Percentiles rank a stretch among this genome's conserved stretches.
Evolutionary conservation across 2,113 vertebrate genomes (phyloP).

Genomic region (Menura novaehollandiae): DNA sequence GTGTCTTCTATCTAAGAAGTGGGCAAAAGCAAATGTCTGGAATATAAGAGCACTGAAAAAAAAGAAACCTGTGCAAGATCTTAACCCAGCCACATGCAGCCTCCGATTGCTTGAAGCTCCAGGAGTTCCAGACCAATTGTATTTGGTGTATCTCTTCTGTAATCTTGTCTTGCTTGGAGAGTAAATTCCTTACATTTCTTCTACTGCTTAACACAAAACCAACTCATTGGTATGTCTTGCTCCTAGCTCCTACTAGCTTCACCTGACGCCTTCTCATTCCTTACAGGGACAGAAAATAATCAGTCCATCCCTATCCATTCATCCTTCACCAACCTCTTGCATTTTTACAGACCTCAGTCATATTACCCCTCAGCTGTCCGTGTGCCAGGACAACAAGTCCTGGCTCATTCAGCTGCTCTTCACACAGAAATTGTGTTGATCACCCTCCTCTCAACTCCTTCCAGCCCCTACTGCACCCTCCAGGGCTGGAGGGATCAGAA

Average conservation of each 20-base stretch:
- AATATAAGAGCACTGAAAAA: neutral
- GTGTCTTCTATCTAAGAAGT: neutral
- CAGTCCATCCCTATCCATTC: neutral
- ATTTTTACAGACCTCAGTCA: neutral
- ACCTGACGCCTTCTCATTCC: neutral
- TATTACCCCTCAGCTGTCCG: neutral
- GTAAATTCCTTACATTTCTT: neutral
- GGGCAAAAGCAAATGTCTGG: neutral
- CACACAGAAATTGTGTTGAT: neutral
- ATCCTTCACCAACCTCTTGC: neutral
- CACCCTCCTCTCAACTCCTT: fast-evolving
- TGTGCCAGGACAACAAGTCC: neutral
- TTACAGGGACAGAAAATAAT: neutral
- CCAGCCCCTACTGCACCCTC: neutral
- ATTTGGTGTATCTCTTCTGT: neutral
- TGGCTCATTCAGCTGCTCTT: neutral
- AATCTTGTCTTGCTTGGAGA: neutral
- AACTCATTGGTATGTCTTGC: neutral
- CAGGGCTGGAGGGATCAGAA: neutral
- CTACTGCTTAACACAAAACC: neutral
- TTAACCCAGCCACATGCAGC: neutral
- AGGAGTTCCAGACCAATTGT: neutral
- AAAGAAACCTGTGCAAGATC: neutral
- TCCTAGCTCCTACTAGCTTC: neutral
- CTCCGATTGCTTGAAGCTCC: neutral